Percentiles rank a stretch among this genome's conserved stretches.
Conservation (phyloP, 2,113 vertebrate genomes). For the Plestiodon gilberti region DNA sequence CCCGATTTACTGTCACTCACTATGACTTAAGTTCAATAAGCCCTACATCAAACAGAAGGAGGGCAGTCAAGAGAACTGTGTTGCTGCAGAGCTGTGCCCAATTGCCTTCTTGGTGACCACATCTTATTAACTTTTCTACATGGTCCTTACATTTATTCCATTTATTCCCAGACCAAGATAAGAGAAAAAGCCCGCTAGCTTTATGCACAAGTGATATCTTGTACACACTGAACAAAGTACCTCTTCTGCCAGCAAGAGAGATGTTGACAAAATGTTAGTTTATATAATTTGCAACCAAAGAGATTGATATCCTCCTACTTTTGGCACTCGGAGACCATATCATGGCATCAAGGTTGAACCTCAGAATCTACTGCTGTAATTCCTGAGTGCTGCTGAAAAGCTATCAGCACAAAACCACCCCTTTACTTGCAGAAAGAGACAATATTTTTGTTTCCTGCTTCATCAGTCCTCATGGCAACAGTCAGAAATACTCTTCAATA, state of each 20-base stretch:
- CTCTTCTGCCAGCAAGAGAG: not conserved
- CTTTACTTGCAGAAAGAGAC: not conserved
- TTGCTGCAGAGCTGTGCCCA: not conserved
- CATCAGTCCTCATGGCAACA: slow-evolving; percentile 63
- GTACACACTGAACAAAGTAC: not conserved
- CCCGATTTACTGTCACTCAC: not conserved
- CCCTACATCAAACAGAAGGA: not conserved
- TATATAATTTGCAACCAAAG: slow-evolving; percentile 10
- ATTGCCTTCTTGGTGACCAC: not conserved
- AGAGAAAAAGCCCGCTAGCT: not conserved
- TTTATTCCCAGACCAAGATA: not conserved
- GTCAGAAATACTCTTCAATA: slow-evolving; percentile 71
- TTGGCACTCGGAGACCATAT: not conserved
- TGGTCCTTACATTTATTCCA: not conserved
- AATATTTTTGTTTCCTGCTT: slow-evolving; percentile 51
- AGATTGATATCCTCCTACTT: slow-evolving; percentile 3
- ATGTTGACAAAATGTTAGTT: slow-evolving; percentile 20
- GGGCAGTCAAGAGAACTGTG: not conserved
- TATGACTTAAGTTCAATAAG: not conserved
- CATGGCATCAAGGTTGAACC: not conserved
- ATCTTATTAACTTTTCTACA: not conserved
- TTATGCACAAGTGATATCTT: not conserved
- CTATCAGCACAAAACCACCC: slow-evolving; percentile 20
- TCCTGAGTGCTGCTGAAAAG: slow-evolving; percentile 16
- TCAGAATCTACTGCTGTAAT: not conserved